Base-by-base conservation (phyloP, 2,113 vertebrate species). In the Chionis minor region DNA sequence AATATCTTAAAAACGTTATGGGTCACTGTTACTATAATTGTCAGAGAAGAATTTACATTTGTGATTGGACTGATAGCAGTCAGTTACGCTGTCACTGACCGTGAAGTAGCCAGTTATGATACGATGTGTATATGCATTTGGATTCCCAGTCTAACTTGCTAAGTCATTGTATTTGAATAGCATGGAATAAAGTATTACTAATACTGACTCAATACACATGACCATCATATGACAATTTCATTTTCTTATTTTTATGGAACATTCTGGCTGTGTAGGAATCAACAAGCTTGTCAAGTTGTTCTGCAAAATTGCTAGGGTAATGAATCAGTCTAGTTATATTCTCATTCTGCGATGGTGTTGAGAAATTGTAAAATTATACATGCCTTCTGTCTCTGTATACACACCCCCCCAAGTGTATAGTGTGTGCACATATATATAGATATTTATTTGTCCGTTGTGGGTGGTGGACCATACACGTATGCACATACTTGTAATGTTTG, bases 131-230 rank as follows among this genome's bases (percentile, higher is more conserved):
- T 63, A 72, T 84, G 52, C n/a, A 32, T 91, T 54, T 96, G 40
- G 52, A 89, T 91, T 88, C 66, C 45, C 42, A n/a, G 49, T 45
- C 61, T 59, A 55, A 58, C 59, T 81, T 30, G 1, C 88, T 35
- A 94, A 88, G 27, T 94, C 80, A 55, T n/a, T 86, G 32, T 86
- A 59, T 75, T 82, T 86, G 49, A 93, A 78, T 91, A 89, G n/a
- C 75, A 54, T 40, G 61, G 47, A 83, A 82, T 44, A 87, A 91
- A 86, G 52, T 74, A 59, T 91, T 78, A 91, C 66, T 83, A 92
- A 55, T 81, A 73, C 24, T 83, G 74, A 70, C 54, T 82, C 62
- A 58, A 7, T 70, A 59, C 19, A 4, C 66, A n/a, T 52, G 80
- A 62, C 55, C 86, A 42, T 56, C 52, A 63, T 62, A 27, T 56